Conservation (phyloP, 2,113 vertebrate genomes). For the Pan troglodytes region NHGRI_mPanTro3-v2.1_pri NC_072419.2:48645001-48645500, state of each 20-base stretch:
- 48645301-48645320: neutral
- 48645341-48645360: neutral
- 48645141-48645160: too few relatives aligned
- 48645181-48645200: too few relatives aligned
- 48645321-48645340: neutral
- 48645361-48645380: neutral
- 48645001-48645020: too few relatives aligned
- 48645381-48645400: neutral
- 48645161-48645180: too few relatives aligned
- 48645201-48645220: neutral
- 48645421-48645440: neutral
- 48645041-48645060: too few relatives aligned
- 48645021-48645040: too few relatives aligned
- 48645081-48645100: too few relatives aligned
- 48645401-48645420: neutral
- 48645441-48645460: neutral
- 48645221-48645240: neutral
- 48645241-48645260: neutral
- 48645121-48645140: too few relatives aligned
- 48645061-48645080: too few relatives aligned
- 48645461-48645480: neutral
- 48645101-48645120: too few relatives aligned
- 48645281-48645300: neutral
- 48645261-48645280: neutral
- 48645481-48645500: neutral